These are phyloP conservation scores for Actinia tenebrosa DNA, from an alignment of 64 coral and sea anemone genomes.

Conservation along the genomic window DNA sequence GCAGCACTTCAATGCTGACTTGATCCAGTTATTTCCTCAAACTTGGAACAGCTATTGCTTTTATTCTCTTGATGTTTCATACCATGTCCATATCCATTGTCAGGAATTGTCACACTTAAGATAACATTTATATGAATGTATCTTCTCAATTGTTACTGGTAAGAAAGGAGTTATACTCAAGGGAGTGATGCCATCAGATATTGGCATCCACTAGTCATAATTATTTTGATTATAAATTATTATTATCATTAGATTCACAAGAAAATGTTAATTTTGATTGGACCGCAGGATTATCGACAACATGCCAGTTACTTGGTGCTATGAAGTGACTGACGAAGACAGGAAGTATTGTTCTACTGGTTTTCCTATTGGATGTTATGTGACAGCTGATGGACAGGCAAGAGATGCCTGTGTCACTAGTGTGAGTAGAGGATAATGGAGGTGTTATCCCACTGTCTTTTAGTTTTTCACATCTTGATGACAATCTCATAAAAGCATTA, in stretches of 20 bases:
- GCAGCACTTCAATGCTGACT: too few relatives aligned
- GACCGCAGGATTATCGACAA: conserved; percentile 86
- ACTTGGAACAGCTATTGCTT: too few relatives aligned
- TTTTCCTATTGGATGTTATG: conserved; percentile 93
- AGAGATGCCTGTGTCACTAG: conserved; percentile 92
- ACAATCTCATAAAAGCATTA: background rate
- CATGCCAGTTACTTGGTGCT: conserved; percentile 99
- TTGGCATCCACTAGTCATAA: too few relatives aligned
- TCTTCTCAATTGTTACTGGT: too few relatives aligned
- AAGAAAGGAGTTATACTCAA: too few relatives aligned
- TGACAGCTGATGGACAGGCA: conserved; percentile 50
- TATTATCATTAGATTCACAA: background rate
- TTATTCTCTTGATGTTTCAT: background rate
- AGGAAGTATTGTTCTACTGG: conserved; percentile 90
- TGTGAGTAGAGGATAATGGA: conserved; percentile 29
- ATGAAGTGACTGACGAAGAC: conserved; percentile 78
- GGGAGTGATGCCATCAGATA: too few relatives aligned
- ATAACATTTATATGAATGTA: too few relatives aligned
- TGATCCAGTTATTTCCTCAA: too few relatives aligned
- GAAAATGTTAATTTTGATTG: background rate
- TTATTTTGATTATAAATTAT: too few relatives aligned
- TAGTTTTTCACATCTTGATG: background rate
- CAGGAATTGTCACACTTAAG: too few relatives aligned
- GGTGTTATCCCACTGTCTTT: too few relatives aligned
- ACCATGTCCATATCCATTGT: background rate